Evolutionary conservation across 2,888 invertebrate species (phyloP).

Genomic region (Eremobia ochroleuca): DNA sequence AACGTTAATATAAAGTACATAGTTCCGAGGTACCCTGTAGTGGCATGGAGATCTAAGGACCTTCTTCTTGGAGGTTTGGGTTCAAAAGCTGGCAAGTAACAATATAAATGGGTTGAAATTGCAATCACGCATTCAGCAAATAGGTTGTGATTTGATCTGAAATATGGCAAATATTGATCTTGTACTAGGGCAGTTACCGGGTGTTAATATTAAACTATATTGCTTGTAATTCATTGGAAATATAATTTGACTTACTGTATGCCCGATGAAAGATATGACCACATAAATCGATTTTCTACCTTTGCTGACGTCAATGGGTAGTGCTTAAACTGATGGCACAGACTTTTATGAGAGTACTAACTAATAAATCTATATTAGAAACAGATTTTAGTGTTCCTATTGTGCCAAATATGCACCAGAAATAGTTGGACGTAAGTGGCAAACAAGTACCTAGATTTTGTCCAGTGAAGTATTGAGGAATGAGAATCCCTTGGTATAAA

Average conservation of each 20-base stretch:
- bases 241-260: constrained; percentile 4
- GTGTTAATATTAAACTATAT: background rate
- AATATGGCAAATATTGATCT: background rate
- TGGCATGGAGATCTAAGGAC: background rate
- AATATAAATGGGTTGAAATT: background rate
- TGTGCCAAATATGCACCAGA: constrained; percentile 42
- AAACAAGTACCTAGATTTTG: background rate
- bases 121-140: background rate
- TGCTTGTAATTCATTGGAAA: background rate
- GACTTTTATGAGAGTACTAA: constrained; percentile 45
- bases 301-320: constrained; percentile 25
- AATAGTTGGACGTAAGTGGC: background rate
- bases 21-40: background rate
- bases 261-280: constrained; percentile 18
- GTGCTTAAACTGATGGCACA: constrained; percentile 43
- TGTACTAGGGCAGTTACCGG: background rate
- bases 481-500: background rate
- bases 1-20: background rate
- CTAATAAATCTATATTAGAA: constrained; percentile 52
- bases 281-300: constrained; percentile 31
- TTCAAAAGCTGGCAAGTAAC: background rate
- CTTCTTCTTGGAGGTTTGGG: background rate
- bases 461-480: background rate
- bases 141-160: background rate
- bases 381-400: constrained; percentile 32